These are phyloP conservation scores for Drosophila serrata DNA, from an alignment of 1,140 invertebrate species.

Conservation along the genomic window DNA sequence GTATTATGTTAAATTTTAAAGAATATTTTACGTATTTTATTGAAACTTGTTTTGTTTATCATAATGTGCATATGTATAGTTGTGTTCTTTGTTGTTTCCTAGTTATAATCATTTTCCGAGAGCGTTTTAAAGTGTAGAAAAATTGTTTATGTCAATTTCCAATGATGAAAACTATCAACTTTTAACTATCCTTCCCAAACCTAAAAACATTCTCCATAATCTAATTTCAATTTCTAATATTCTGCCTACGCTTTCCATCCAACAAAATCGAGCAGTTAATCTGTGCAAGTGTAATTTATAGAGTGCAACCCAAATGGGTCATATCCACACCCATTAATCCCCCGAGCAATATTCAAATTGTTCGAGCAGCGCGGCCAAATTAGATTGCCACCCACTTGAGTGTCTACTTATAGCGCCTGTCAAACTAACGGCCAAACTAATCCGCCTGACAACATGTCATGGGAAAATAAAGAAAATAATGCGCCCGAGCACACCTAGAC, in stretches of 20 bases:
- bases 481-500: slow-evolving; percentile 17
- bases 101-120: too few relatives aligned
- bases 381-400: slow-evolving; percentile 42
- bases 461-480: slow-evolving; percentile 27
- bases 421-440: slow-evolving; percentile 58
- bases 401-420: slow-evolving; percentile 40
- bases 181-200: neutral
- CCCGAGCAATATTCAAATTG: slow-evolving; percentile 47
- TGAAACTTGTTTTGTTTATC: too few relatives aligned
- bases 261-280: neutral
- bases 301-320: slow-evolving; percentile 48
- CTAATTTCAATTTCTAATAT: neutral
- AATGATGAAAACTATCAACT: neutral
- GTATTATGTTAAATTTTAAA: too few relatives aligned
- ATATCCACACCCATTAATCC: slow-evolving; percentile 51
- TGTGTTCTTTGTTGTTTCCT: too few relatives aligned
- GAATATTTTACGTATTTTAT: too few relatives aligned
- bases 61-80: too few relatives aligned
- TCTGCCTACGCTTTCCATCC: neutral
- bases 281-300: slow-evolving; percentile 26
- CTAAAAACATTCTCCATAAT: neutral
- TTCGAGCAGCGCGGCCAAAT: slow-evolving; percentile 48
- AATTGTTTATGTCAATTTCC: neutral
- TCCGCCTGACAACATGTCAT: slow-evolving; percentile 53
- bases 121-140: too few relatives aligned